A percentile compares a stretch with the other conserved stretches of the same genome.
These are phyloP conservation scores for Erythrocercus mccallii DNA, from an alignment of 2,113 vertebrate species.

Conservation along the genomic window DNA sequence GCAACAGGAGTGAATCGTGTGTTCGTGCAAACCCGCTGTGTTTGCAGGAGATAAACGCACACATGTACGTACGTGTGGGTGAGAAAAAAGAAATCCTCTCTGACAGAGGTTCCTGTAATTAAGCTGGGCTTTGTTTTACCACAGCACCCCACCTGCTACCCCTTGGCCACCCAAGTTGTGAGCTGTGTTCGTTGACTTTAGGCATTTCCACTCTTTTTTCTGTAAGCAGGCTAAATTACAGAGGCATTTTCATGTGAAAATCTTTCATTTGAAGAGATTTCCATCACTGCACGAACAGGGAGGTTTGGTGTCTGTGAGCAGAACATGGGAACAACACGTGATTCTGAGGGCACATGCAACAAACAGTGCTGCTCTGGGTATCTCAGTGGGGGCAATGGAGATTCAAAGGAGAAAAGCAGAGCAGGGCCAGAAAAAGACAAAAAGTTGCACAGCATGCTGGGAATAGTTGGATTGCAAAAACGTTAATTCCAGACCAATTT, in stretches of 20 bases:
- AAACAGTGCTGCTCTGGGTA: neutral
- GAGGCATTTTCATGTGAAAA: neutral
- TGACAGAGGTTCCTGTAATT: slow-evolving; percentile 2
- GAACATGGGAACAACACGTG: neutral
- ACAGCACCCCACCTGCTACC: slow-evolving; percentile 17
- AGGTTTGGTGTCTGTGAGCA: neutral
- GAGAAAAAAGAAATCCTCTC: neutral
- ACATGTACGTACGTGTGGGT: neutral
- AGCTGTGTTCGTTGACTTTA: neutral
- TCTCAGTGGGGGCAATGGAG: neutral
- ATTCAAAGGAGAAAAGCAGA: neutral
- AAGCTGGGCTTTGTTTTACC: neutral
- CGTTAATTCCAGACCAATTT: slow-evolving; percentile 3
- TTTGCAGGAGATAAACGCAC: neutral
- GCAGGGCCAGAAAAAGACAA: neutral
- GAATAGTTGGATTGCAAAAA: neutral
- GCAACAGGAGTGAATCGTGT: neutral
- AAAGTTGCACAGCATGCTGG: neutral
- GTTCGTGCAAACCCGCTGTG: neutral
- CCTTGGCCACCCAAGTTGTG: slow-evolving; percentile 20
- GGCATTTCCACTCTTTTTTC: neutral
- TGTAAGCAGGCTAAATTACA: neutral
- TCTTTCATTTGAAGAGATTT: neutral
- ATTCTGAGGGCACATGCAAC: neutral
- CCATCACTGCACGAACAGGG: neutral